Evolutionary conservation across 37 sponge, comb jelly and placozoan genomes (phyloP), one percentile per base, ranked within the genome.

Genomic region (Chondrosia reniformis): DNA sequence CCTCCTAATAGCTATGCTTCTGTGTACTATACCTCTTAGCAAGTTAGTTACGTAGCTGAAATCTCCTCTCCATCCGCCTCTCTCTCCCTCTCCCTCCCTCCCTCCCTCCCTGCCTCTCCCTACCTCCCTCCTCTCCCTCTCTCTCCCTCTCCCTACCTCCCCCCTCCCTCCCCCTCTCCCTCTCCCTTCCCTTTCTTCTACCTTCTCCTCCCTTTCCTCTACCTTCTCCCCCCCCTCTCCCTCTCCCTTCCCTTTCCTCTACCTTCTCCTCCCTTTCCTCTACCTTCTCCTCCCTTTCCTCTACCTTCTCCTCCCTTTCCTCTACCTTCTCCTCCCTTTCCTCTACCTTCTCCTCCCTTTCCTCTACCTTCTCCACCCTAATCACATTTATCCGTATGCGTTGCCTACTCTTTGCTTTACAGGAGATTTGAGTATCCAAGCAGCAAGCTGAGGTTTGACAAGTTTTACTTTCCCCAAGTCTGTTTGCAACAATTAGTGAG

Each of bases 81-180:
- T 76, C 66, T 76, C 67, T 83, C 84, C 55, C 84, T 83, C 77
- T 75, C 77, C 55, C 84, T 83, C 77, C 62, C 77, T 62, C 84
- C 64, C 66, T 75, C 84, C 63, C 77, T 76, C 77, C 76, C 77
- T 76, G 77, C 76, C 77, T 84, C 74, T 77, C 79, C 66, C 74
- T 65, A 71, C 42, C 79, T 78, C 74, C 22, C 15, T 78, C 27
- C 63, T n/a, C 24, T 78, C 22, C 12, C 3, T 27, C 9, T 54
- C 52, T 49, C 52, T 49, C 52, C 52, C 83, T 92, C 40, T 85
- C 95, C 25, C 89, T 97, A 31, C 83, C 88, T n/a, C 89, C 90
- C 76, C 83, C 83, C 30, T 88, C 88, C 66, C 92, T 94, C 77
- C 69, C 80, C 81, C 94, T 93, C 56, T 94, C 94, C 86, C 89